A percentile compares a stretch with the other conserved stretches of the same genome.
phyloP scores from a whole-genome alignment of 2,797 vertebrate species.

The Tauraco hartlaubi region DNA sequence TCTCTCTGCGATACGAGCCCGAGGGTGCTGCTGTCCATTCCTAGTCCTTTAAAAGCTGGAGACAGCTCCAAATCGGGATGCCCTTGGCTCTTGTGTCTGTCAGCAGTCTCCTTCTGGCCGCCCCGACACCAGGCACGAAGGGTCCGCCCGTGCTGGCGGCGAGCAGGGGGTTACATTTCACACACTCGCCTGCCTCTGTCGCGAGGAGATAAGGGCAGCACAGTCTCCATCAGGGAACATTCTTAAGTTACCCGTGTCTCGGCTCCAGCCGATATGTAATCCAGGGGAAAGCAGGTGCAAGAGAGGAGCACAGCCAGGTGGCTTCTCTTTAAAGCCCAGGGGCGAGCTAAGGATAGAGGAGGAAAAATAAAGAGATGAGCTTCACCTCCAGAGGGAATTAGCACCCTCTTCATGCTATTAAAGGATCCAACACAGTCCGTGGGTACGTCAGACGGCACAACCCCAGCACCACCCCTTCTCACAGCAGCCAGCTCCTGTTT shows the following conservation, averaged over 20 bases:
- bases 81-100: slow-evolving; percentile 56
- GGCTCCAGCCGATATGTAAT: slow-evolving; percentile 12
- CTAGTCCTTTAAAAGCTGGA: slow-evolving; percentile 49
- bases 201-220: slow-evolving; percentile 26
- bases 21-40: background rate
- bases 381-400: slow-evolving; percentile 24
- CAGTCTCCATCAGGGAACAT: slow-evolving; percentile 46
- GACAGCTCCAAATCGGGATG: slow-evolving; percentile 39
- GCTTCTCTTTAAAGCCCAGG: slow-evolving; percentile 4
- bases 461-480: background rate
- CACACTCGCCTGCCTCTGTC: background rate
- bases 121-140: background rate
- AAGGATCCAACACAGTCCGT: background rate
- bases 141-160: background rate
- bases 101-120: slow-evolving; percentile 29
- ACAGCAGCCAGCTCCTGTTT: background rate
- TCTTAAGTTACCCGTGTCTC: slow-evolving; percentile 69
- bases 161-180: slow-evolving; percentile 55
- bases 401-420: background rate
- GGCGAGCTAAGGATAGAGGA: background rate
- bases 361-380: slow-evolving; percentile 7
- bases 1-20: background rate
- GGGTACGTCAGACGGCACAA: background rate
- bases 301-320: slow-evolving; percentile 26
- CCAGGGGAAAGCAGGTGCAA: slow-evolving; percentile 50